Conservation (phyloP, 2,888 invertebrate species). For the Pandemis heparana region DNA sequence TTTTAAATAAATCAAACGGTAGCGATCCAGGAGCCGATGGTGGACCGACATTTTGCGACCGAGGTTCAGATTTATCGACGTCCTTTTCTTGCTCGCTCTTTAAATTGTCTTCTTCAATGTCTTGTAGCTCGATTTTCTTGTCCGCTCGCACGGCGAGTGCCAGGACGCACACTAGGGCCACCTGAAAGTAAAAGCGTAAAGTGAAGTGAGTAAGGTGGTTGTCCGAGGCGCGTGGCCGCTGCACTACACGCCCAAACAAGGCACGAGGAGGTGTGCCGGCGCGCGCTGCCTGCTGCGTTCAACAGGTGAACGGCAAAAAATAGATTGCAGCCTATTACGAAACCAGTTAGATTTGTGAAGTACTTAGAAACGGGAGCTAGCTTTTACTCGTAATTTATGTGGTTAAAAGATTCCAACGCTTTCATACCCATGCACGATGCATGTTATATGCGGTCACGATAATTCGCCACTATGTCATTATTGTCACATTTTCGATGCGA, state of each 20-base stretch:
- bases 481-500: slow-evolving; percentile 38
- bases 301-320: slow-evolving; percentile 82
- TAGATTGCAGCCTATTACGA: slow-evolving; percentile 72
- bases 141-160: slow-evolving; percentile 75
- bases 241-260: slow-evolving; percentile 59
- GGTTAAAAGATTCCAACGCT: slow-evolving; percentile 67
- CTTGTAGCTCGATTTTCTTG: slow-evolving; percentile 89
- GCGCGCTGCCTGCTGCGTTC: slow-evolving; percentile 54
- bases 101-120: slow-evolving; percentile 90
- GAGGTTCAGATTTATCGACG: slow-evolving; percentile 59
- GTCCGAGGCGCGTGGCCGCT: slow-evolving; percentile 56
- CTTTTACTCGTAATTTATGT: slow-evolving; percentile 81
- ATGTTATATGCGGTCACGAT: slow-evolving; percentile 59
- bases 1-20: slow-evolving; percentile 71
- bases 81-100: slow-evolving; percentile 83
- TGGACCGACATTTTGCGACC: slow-evolving; percentile 52
- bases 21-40: slow-evolving; percentile 52
- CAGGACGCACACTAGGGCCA: slow-evolving; percentile 66
- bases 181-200: slow-evolving; percentile 77
- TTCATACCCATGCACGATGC: slow-evolving; percentile 53
- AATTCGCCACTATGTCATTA: slow-evolving; percentile 44
- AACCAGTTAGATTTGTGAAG: slow-evolving; percentile 69
- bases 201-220: slow-evolving; percentile 57
- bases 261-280: slow-evolving; percentile 59
- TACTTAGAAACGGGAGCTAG: slow-evolving; percentile 71